A percentile compares a stretch with the other conserved stretches of the same genome.
These are phyloP conservation scores for Salminus brasiliensis DNA, from an alignment of 2,113 vertebrate species.

Conservation along the genomic window DNA sequence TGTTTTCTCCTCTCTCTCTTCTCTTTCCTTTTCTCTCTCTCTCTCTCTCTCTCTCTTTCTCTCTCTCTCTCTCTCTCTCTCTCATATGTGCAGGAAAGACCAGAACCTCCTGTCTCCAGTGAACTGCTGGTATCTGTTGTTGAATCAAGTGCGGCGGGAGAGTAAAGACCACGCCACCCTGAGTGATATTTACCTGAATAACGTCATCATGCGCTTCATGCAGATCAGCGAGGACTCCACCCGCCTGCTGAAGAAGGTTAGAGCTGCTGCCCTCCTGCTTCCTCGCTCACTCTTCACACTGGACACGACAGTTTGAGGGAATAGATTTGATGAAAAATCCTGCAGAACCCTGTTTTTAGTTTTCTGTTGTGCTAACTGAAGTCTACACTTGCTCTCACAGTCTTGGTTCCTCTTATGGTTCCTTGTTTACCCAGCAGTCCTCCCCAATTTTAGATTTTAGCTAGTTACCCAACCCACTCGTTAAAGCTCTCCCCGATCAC, in stretches of 20 bases:
- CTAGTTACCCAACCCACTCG: too few relatives aligned
- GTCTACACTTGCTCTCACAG: too few relatives aligned
- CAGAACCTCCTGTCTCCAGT: conserved; percentile 97
- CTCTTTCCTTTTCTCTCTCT: background rate
- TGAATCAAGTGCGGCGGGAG: conserved; percentile 97
- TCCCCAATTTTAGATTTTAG: too few relatives aligned
- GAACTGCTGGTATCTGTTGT: conserved; percentile 98
- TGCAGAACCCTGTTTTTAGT: too few relatives aligned
- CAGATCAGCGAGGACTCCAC: conserved; percentile 99
- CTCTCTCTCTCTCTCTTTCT: background rate
- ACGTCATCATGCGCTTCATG: conserved; percentile 99
- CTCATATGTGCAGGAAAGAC: conserved; percentile 83
- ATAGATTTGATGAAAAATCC: too few relatives aligned
- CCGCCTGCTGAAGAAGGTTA: conserved; percentile 96
- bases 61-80: conserved; percentile 1
- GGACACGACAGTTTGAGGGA: too few relatives aligned
- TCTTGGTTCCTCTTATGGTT: too few relatives aligned
- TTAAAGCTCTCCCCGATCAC: too few relatives aligned
- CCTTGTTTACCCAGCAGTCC: too few relatives aligned
- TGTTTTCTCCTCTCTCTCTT: background rate
- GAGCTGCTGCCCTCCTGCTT: background rate
- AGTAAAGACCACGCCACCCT: conserved; percentile 96
- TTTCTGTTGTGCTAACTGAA: too few relatives aligned
- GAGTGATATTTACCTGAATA: conserved; percentile 98
- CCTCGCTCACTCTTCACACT: background rate